A percentile compares a stretch with the other conserved stretches of the same genome.
Conservation (phyloP, 2,113 vertebrate species). For the Addax nasomaculatus region DNA sequence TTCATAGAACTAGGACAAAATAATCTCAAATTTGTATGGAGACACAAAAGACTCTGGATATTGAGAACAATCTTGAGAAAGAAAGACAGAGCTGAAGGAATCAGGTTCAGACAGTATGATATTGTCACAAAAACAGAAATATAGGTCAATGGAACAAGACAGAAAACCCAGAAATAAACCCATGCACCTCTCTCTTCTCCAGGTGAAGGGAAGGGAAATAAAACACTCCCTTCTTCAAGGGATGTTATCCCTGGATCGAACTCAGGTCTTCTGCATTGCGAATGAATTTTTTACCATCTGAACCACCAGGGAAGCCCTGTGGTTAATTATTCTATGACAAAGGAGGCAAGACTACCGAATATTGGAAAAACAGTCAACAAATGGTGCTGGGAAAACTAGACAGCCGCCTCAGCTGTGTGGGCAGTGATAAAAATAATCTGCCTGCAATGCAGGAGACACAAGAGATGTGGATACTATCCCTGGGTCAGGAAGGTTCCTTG, state of each 20-base stretch:
- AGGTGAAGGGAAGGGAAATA: background rate
- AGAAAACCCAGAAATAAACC: background rate
- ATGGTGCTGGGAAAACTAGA: background rate
- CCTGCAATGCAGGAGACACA: background rate
- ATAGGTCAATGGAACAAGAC: background rate
- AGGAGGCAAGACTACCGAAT: background rate
- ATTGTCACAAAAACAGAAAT: background rate
- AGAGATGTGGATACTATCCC: background rate
- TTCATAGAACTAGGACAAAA: background rate
- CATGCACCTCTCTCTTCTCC: background rate
- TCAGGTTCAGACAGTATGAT: background rate
- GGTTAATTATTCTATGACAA: background rate
- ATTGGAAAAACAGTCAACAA: background rate
- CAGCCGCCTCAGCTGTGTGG: background rate
- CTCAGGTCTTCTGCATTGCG: rapidly evolving
- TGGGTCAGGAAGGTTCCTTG: background rate
- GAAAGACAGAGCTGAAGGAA: background rate
- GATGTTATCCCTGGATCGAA: background rate
- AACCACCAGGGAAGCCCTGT: background rate
- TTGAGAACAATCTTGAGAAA: background rate
- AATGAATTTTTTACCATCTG: background rate
- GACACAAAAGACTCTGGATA: background rate
- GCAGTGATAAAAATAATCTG: background rate
- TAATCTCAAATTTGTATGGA: background rate
- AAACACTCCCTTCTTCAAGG: rapidly evolving